Base-by-base conservation (phyloP, 2,888 invertebrate species). In the Drosophila rubida region DNA sequence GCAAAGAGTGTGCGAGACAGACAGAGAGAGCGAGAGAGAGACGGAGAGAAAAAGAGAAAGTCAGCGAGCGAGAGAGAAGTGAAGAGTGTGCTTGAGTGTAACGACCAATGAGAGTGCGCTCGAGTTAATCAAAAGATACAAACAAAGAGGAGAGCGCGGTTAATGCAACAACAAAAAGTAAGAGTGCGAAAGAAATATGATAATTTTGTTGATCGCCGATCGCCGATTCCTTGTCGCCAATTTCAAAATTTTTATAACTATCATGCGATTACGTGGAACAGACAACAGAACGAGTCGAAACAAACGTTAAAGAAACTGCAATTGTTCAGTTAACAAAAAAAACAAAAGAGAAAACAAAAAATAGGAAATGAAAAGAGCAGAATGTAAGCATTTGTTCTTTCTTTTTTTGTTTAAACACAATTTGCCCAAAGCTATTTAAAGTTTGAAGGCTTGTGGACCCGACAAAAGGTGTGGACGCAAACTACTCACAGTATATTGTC, bases 401-500 rank as follows among this genome's bases (percentile, higher is more conserved):
- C 0, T 11, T n/a, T 30, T 30, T 30, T 32, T 37, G 25, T 27
- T 55, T 39, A 27, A 44, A 39, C 30, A 69, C 49, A 49, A 55
- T 49, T 59, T 30, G 57, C 55, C 41, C 39, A 41, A 65, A 70
- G 66, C 76, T 44, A 35, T 62, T 57, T 35, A 63, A 59, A 70
- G 44, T 32, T 37, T 61, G 46, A 44, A 44, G 14, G 39, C 14
- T 27, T 57, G 58, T 32, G 65, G 57, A 64, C 64, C 75, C 64
- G 60, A 41, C 54, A 42, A 53, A 66, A 53, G 19, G 19, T 19
- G 9, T 37, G 53, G 69, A 58, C 57, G 58, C 45, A 46, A 66
- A 65, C 90, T 91, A 91, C 91, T 91, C 91, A 91, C 91, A 91
- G 91, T 91, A 90, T 91, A 91, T 90, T 91, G 90, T 78, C 90